Percentiles rank a stretch among this genome's conserved stretches.
phyloP scores from a whole-genome alignment of 2,113 vertebrate species.

The Lamprologus speciosus region DNA sequence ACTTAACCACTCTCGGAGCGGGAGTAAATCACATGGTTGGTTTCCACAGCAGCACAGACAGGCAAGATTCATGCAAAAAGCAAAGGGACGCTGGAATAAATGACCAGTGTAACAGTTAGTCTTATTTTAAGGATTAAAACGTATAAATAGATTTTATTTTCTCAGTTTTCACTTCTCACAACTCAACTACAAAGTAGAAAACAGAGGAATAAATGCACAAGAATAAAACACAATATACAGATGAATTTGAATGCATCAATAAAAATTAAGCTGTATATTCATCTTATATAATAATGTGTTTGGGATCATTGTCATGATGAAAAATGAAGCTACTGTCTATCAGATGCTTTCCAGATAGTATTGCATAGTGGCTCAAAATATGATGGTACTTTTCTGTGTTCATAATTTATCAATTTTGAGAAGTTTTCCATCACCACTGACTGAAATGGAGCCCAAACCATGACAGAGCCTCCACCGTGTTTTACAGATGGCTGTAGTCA shows the following conservation, averaged over 20 bases:
- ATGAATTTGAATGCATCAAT: not conserved
- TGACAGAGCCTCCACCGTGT: not conserved
- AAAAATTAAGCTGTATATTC: not conserved
- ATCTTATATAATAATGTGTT: not conserved
- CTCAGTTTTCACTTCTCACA: not conserved
- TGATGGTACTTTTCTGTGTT: not conserved
- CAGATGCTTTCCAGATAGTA: not conserved
- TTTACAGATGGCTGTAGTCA: not conserved
- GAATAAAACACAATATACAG: not conserved
- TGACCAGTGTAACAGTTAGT: not conserved
- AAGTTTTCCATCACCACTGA: not conserved
- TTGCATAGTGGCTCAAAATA: not conserved
- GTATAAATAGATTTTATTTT: not conserved
- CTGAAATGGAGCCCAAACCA: not conserved
- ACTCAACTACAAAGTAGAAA: not conserved
- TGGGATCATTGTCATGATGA: not conserved
- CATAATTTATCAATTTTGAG: not conserved
- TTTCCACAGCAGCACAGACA: not conserved
- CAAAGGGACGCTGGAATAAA: not conserved
- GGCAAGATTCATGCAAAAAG: not conserved
- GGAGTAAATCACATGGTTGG: not conserved
- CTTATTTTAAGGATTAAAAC: not conserved
- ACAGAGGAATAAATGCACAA: not conserved
- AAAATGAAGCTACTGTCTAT: not conserved
- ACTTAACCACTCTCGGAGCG: not conserved